Evolutionary conservation across 1,140 invertebrate species (phyloP).

Genomic region (Nebria ingens): DNA sequence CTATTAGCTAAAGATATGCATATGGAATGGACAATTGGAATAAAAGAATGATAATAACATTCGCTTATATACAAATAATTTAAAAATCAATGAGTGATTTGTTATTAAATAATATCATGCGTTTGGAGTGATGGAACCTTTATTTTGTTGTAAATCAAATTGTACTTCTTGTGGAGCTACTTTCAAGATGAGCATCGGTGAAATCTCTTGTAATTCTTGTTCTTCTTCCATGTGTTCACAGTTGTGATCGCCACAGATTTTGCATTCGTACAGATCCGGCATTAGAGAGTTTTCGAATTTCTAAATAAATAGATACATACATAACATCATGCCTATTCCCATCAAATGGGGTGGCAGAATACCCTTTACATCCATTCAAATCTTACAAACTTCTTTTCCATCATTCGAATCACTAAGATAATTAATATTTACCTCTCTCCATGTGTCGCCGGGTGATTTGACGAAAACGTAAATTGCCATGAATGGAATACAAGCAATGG

Average conservation of each 20-base stretch:
- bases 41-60: not conserved
- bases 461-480: slow-evolving; percentile 64
- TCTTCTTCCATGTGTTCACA: slow-evolving; percentile 31
- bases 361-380: no score
- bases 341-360: no score
- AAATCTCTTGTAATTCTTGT: slow-evolving; percentile 17
- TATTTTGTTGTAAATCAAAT: not conserved
- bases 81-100: not conserved
- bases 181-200: slow-evolving; percentile 20
- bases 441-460: slow-evolving; percentile 55
- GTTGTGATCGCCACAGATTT: slow-evolving; percentile 41
- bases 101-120: not conserved
- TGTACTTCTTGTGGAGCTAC: not conserved
- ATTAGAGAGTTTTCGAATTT: slow-evolving; percentile 44
- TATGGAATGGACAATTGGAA: not conserved
- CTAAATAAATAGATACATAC: slow-evolving; percentile 30
- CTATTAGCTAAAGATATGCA: not conserved
- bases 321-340: no score
- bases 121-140: not conserved
- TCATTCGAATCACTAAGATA: not conserved
- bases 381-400: no score
- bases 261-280: slow-evolving; percentile 47
- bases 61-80: not conserved
- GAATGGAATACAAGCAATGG: slow-evolving; percentile 75
- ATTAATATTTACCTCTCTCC: slow-evolving; percentile 51